phyloP scores from a whole-genome alignment of 1,140 invertebrate species.

The Helicorthomorpha holstii region DNA sequence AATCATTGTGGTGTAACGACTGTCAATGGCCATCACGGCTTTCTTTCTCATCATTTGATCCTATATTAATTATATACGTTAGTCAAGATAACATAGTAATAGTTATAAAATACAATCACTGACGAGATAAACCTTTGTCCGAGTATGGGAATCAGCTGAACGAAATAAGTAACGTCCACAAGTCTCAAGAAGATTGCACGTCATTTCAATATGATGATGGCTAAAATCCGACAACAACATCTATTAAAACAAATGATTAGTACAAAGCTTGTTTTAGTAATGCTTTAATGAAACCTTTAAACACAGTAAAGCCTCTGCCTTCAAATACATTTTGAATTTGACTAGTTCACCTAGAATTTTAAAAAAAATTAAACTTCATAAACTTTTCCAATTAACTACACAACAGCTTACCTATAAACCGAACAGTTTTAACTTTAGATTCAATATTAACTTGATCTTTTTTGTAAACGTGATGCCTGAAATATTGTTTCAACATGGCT shows the following conservation, averaged over 20 bases:
- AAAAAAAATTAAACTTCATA: conserved; percentile 1
- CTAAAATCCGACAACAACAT: conserved; percentile 84
- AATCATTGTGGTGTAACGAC: conserved; percentile 83
- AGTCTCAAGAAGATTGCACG: conserved; percentile 84
- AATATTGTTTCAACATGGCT: conserved; percentile 78
- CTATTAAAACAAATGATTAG: conserved; percentile 23
- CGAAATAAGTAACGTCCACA: conserved; percentile 88
- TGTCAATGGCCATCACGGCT: conserved; percentile 70
- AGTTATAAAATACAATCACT: conserved; percentile 9
- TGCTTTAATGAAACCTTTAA: too few relatives aligned
- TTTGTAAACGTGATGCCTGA: conserved; percentile 86
- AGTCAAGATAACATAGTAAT: too few relatives aligned
- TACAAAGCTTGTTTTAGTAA: too few relatives aligned
- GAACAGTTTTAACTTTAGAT: conserved; percentile 90
- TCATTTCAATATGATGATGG: conserved; percentile 99
- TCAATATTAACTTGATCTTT: conserved; percentile 98
- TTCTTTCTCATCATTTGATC: conserved; percentile 98
- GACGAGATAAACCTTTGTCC: conserved; percentile 79
- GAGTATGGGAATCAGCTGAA: conserved; percentile 72
- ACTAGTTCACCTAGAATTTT: conserved; percentile 63
- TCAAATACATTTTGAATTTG: conserved; percentile 88
- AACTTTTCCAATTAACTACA: too few relatives aligned
- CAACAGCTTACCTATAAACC: conserved; percentile 81
- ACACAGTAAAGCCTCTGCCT: conserved; percentile 82
- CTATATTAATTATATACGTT: too few relatives aligned